Conservation (phyloP, 2,888 invertebrate genomes). For the Lasioglossum morio region DNA sequence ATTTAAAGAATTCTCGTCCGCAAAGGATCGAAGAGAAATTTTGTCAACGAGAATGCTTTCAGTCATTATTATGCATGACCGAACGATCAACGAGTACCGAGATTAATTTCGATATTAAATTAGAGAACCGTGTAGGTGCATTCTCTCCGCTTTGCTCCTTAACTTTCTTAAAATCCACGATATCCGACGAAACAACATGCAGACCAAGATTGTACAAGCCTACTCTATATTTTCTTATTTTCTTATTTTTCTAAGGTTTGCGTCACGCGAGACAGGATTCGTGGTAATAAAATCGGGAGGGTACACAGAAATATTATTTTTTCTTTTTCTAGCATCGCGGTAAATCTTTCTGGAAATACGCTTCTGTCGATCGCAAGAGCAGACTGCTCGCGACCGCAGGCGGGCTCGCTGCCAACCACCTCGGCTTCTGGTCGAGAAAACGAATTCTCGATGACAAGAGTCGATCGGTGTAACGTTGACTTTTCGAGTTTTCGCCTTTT, state of each 20-base stretch:
- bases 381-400: not conserved
- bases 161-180: not conserved
- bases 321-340: not conserved
- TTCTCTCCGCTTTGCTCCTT: not conserved
- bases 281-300: not conserved
- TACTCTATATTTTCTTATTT: not conserved
- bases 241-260: not conserved
- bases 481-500: constrained; percentile 17
- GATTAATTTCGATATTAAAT: not conserved
- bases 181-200: not conserved
- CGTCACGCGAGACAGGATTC: not conserved
- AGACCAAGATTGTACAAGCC: not conserved
- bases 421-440: constrained; percentile 18
- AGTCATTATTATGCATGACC: not conserved
- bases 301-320: not conserved
- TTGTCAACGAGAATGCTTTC: too few species aligned
- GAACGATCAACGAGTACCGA: not conserved
- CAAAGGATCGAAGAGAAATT: too few species aligned
- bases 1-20: too few species aligned
- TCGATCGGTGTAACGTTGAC: constrained; percentile 12
- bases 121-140: not conserved
- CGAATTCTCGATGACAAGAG: constrained; percentile 30
- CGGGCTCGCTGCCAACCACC: constrained; percentile 37
- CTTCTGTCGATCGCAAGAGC: constrained; percentile 29
- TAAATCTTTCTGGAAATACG: constrained; percentile 24